phyloP scores from a whole-genome alignment of 2,797 vertebrate genomes.

The Dallia pectoralis region DNA sequence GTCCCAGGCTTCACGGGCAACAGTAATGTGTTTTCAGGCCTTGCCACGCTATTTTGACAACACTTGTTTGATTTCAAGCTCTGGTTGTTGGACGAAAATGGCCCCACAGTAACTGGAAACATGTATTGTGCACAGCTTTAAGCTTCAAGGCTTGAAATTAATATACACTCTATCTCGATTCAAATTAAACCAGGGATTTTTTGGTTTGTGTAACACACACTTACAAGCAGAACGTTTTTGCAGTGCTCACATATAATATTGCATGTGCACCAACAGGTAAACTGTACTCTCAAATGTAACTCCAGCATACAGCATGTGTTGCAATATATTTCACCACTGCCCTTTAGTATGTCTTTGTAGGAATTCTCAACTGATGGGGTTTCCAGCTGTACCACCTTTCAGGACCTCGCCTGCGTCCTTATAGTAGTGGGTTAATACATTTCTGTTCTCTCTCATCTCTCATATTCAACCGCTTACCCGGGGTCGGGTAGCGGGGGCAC shows the following conservation, averaged over 20 bases:
- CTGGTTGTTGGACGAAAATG: background rate
- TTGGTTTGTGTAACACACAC: background rate
- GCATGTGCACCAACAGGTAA: background rate
- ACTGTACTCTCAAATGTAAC: background rate
- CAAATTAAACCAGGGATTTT: background rate
- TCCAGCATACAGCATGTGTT: background rate
- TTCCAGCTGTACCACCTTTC: too few relatives aligned
- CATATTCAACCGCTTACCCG: too few relatives aligned
- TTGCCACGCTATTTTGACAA: slow-evolving; percentile 3
- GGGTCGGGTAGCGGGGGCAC: too few relatives aligned
- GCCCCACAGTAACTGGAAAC: background rate
- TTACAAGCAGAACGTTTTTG: background rate
- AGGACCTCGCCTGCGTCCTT: too few relatives aligned
- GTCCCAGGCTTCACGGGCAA: background rate
- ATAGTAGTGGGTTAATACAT: too few relatives aligned
- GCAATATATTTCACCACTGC: too few relatives aligned
- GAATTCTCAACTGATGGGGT: too few relatives aligned
- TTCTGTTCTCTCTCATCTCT: too few relatives aligned
- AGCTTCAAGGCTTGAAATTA: background rate
- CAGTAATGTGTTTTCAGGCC: slow-evolving; percentile 32
- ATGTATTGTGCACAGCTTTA: background rate
- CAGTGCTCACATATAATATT: background rate
- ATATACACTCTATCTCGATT: background rate
- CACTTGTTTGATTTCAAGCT: background rate
- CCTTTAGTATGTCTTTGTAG: too few relatives aligned